phyloP scores from a whole-genome alignment of 2,797 vertebrate species.

The Anabas testudineus region DNA sequence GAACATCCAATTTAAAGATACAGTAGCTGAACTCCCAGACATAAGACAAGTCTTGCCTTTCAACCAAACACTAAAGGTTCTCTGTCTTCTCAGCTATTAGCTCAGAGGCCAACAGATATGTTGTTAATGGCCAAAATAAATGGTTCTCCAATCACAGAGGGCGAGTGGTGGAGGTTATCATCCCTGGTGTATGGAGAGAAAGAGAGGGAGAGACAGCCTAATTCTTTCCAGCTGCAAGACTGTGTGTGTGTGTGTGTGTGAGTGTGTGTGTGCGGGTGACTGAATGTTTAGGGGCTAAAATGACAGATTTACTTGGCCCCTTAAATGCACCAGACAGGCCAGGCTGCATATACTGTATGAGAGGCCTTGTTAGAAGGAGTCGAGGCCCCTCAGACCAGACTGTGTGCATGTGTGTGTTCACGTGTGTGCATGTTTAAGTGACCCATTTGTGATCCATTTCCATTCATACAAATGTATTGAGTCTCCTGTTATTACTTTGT shows the following conservation, averaged over 20 bases:
- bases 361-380: conserved; percentile 79
- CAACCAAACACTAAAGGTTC: conserved; percentile 65
- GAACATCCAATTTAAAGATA: conserved; percentile 39
- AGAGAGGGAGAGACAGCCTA: conserved; percentile 74
- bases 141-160: conserved; percentile 70
- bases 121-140: conserved; percentile 77
- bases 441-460: conserved; percentile 11
- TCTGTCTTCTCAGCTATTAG: conserved; percentile 66
- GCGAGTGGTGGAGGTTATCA: conserved; percentile 79
- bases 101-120: conserved; percentile 67
- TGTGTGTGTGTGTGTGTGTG: conserved; percentile 38
- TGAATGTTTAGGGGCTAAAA: conserved; percentile 74
- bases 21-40: conserved; percentile 61
- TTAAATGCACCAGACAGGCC: conserved; percentile 83
- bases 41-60: conserved; percentile 61
- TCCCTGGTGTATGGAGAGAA: conserved; percentile 50
- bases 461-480: conserved; percentile 28
- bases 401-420: conserved; percentile 19
- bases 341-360: conserved; percentile 79
- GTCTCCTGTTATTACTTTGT: conserved; percentile 9
- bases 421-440: conserved; percentile 6
- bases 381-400: conserved; percentile 63
- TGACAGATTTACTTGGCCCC: conserved; percentile 85
- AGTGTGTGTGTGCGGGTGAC: conserved; percentile 41
- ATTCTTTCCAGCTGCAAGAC: conserved; percentile 84